Percentiles rank a stretch among this genome's conserved stretches.
These are phyloP conservation scores for Choristoneura fumiferana DNA, from an alignment of 1,140 invertebrate genomes.

Conservation along the genomic window DNA sequence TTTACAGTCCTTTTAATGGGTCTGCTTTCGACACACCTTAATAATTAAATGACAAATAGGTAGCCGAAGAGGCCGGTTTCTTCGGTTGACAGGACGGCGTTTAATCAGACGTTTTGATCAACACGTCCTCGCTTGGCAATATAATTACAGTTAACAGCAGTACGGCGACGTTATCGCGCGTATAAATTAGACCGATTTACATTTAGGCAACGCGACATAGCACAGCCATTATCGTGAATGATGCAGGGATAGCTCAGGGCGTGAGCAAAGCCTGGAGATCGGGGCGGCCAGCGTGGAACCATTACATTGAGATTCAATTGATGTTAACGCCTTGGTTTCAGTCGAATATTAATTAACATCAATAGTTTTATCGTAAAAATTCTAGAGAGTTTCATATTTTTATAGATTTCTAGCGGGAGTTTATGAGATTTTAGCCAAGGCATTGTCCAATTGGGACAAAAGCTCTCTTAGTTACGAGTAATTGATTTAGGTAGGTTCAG, in stretches of 20 bases:
- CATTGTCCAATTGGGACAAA: no score
- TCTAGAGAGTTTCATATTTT: no score
- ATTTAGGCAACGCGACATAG: conserved; percentile 67
- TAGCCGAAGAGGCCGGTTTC: conserved; percentile 10
- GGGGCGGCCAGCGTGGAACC: not conserved
- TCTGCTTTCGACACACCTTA: conserved; percentile 17
- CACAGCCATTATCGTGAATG: conserved; percentile 69
- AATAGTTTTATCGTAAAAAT: no score
- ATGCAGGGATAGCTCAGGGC: conserved; percentile 66
- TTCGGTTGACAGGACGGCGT: conserved; percentile 54
- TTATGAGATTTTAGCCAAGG: no score
- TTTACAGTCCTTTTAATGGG: conserved; percentile 19
- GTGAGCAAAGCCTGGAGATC: no score
- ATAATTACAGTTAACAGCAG: conserved; percentile 77
- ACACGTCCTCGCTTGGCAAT: conserved; percentile 74
- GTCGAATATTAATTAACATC: no score
- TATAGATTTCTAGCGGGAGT: no score
- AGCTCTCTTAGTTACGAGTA: no score
- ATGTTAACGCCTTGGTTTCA: no score
- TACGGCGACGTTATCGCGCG: conserved; percentile 72
- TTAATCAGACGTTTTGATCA: conserved; percentile 75
- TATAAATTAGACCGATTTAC: conserved; percentile 77
- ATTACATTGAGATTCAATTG: no score
- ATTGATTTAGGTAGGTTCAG: no score
- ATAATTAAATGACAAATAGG: conserved; percentile 17